phyloP scores from a whole-genome alignment of 2,888 invertebrate species.

The Apotomis betuletana region DNA sequence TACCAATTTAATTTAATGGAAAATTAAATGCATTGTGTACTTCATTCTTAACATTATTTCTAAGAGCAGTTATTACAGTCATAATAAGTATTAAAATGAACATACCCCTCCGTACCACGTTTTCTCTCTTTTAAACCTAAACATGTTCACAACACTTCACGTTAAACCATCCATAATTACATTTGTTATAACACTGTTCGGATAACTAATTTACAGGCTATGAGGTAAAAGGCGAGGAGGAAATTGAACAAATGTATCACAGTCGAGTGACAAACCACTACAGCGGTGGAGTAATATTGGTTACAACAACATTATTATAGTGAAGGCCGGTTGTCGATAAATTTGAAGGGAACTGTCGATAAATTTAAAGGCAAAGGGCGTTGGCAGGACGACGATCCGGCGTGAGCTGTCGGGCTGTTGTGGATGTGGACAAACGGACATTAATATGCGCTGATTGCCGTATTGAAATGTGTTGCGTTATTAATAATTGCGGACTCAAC shows the following conservation, averaged over 20 bases:
- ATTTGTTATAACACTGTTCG: constrained; percentile 18
- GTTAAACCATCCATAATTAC: constrained; percentile 29
- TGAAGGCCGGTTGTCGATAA: constrained; percentile 10
- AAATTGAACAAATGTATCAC: constrained; percentile 31
- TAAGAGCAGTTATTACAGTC: not conserved
- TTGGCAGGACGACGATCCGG: not conserved
- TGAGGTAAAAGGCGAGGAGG: constrained; percentile 29
- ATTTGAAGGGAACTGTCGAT: constrained; percentile 6
- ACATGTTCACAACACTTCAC: constrained; percentile 55
- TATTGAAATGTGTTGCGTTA: not conserved
- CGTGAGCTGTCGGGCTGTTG: constrained; percentile 2
- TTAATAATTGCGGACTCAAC: not conserved
- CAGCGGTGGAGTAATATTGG: constrained; percentile 24
- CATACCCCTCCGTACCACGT: constrained; percentile 75
- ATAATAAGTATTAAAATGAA: constrained; percentile 30
- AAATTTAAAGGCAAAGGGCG: not conserved
- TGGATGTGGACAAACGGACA: constrained; percentile 15
- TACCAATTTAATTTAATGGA: no score
- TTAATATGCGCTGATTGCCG: constrained; percentile 15
- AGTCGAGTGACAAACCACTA: constrained; percentile 30
- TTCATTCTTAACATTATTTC: no score
- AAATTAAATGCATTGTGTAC: no score
- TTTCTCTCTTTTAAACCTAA: constrained; percentile 65
- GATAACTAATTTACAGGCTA: not conserved
- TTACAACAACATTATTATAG: constrained; percentile 35